Evolutionary conservation across 2,797 vertebrate species (phyloP).

Genomic region (Parotocinclus haroldoi): DNA sequence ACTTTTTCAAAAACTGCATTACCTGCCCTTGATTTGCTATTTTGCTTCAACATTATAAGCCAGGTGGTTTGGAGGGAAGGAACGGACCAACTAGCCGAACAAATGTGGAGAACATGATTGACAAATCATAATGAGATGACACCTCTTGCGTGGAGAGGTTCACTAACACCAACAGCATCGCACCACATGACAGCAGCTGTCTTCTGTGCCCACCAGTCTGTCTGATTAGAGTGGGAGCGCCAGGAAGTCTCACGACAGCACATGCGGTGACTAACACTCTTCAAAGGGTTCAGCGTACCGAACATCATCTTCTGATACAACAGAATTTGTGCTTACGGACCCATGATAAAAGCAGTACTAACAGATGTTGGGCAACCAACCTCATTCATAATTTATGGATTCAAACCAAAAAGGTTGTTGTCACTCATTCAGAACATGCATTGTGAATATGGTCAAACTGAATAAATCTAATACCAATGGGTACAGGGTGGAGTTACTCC

Average conservation of each 20-base stretch:
- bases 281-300: conserved; percentile 1
- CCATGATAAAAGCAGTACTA: not conserved
- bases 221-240: conserved; percentile 23
- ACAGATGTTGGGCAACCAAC: too few relatives aligned
- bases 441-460: too few relatives aligned
- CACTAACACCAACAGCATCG: conserved; percentile 42
- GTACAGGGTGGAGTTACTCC: too few relatives aligned
- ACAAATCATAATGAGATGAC: conserved; percentile 46
- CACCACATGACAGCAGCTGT: conserved; percentile 46
- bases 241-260: conserved; percentile 1
- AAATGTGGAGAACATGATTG: conserved; percentile 37
- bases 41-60: not conserved
- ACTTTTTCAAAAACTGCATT: too few relatives aligned
- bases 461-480: too few relatives aligned
- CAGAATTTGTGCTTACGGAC: conserved; percentile 2
- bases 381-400: too few relatives aligned
- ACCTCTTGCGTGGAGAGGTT: conserved; percentile 33
- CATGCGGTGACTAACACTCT: not conserved
- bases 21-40: too few relatives aligned
- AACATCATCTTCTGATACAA: not conserved
- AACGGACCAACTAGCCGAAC: not conserved
- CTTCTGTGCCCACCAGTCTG: conserved; percentile 31
- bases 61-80: not conserved
- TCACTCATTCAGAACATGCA: too few relatives aligned
- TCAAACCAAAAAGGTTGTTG: too few relatives aligned